Evolutionary conservation across 2,888 invertebrate species (phyloP), one percentile per base, ranked within the genome.

Genomic region (Plusia festucae): DNA sequence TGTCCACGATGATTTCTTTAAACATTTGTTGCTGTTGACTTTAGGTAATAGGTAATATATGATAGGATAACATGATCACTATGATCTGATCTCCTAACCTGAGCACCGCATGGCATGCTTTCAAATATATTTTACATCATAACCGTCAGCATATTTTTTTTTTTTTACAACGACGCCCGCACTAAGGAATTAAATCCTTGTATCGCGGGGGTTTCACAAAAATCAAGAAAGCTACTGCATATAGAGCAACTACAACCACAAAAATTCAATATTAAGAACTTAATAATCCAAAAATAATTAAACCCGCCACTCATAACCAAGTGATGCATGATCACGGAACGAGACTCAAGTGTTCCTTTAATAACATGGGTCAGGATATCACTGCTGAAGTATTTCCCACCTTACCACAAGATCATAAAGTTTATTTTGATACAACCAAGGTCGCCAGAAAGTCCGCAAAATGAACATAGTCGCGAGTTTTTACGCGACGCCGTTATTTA

Each of bases 281-380:
- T 73, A 82, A 82, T 75, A 74, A 84, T 90, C 88, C 88, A 90
- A 90, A 49, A 91, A 88, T 88, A 83, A 85, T 85, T 83, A 88
- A 85, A 84, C 86, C 85, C 84, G 75, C 81, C 72, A 78, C 90
- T 90, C 76, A 67, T 76, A 65, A 76, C 80, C 87, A 91, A 94
- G 92, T 94, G 93, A 94, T 94, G 94, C 94, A 84, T 88, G 92
- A 91, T 91, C 94, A 94, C 94, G 94, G 85, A 85, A 86, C 82
- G 81, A 58, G 54, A 55, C 82, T 90, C 83, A 76, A 93, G 93
- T 84, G 81, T 77, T 77, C 85, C 87, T 90, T 87, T 88, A 85
- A 87, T 82, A 87, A 88, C 80, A 76, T 81, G 69, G 78, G 76
- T 82, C 79, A 76, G 66, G 68, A 67, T 49, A 27, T 27, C 32